These are phyloP conservation scores for Passerina amoena DNA, from an alignment of 2,113 vertebrate species.

Conservation along the genomic window DNA sequence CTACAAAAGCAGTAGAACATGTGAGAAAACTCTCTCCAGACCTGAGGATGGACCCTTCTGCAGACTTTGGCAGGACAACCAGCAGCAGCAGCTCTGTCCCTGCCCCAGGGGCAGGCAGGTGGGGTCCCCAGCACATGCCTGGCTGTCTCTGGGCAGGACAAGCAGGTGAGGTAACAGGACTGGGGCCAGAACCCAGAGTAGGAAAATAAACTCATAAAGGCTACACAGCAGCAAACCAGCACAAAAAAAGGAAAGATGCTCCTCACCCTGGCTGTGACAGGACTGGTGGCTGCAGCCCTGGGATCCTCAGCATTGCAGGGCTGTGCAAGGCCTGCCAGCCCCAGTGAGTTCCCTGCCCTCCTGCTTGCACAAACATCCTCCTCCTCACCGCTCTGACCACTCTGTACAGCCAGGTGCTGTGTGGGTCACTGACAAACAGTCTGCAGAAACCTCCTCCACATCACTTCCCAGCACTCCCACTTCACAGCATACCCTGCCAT, in stretches of 20 bases:
- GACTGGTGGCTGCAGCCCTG: not conserved
- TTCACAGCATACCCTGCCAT: not conserved
- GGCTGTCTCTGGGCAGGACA: not conserved
- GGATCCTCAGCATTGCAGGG: not conserved
- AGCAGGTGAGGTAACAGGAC: not conserved
- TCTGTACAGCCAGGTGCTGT: accelerated
- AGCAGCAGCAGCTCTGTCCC: accelerated
- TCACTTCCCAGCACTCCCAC: not conserved
- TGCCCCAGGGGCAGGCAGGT: not conserved
- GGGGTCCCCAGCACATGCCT: accelerated
- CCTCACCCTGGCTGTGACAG: not conserved
- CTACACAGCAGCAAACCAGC: not conserved
- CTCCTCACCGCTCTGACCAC: not conserved
- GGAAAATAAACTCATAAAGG: not conserved
- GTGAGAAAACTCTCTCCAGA: not conserved
- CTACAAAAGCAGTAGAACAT: accelerated
- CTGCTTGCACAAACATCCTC: not conserved
- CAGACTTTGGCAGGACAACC: not conserved
- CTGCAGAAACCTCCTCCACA: not conserved
- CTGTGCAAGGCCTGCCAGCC: accelerated
- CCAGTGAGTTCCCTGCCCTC: accelerated
- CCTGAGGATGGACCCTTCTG: not conserved
- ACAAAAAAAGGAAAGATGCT: accelerated
- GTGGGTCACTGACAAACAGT: not conserved
- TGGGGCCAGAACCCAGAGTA: not conserved